These are phyloP conservation scores for Podarcis lilfordi DNA, from an alignment of 2,797 vertebrate genomes.

Conservation along the genomic window DNA sequence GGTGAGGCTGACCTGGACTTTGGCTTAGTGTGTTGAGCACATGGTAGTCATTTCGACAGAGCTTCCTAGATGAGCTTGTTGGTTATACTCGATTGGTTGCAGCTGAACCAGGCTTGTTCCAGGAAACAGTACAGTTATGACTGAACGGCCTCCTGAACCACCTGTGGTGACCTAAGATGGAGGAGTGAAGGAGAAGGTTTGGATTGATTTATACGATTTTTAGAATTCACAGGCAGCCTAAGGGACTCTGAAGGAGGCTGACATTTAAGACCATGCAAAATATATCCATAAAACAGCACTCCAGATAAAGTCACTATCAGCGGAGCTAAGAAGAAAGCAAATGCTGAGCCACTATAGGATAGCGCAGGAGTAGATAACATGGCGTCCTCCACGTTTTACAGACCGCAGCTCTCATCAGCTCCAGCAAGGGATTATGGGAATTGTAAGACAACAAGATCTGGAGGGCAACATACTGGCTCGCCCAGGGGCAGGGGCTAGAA, in stretches of 20 bases:
- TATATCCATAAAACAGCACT: background rate
- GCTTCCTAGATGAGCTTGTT: background rate
- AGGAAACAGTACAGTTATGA: background rate
- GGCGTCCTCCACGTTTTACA: no score
- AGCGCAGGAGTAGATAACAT: background rate
- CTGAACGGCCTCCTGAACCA: background rate
- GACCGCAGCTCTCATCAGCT: no score
- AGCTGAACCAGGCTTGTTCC: background rate
- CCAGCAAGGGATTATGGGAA: no score
- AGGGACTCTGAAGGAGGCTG: background rate
- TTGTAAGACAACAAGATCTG: no score
- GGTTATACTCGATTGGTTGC: background rate
- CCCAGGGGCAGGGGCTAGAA: background rate
- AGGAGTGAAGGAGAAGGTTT: background rate
- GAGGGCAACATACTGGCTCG: no score
- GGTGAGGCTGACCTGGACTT: background rate
- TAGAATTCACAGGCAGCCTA: background rate
- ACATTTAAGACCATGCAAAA: background rate
- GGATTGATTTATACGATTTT: background rate
- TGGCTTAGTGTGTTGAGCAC: background rate
- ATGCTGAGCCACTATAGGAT: background rate
- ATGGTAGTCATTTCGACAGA: background rate
- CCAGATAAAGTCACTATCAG: background rate
- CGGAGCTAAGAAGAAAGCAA: background rate
- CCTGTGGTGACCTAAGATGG: background rate